These are phyloP conservation scores for Gnathonemus longibarbis DNA, from an alignment of 2,113 vertebrate genomes.

Conservation along the genomic window DNA sequence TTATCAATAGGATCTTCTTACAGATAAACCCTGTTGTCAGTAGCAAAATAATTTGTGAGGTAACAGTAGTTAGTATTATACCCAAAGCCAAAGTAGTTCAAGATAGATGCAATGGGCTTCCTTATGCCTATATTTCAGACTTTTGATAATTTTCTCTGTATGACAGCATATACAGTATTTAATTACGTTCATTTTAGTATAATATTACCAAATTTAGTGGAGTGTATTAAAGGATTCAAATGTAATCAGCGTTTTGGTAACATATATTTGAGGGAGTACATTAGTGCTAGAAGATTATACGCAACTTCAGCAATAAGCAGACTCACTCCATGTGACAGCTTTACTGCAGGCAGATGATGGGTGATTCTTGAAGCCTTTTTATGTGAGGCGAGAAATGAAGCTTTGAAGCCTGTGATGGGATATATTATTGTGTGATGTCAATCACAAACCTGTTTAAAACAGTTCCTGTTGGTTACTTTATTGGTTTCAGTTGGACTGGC, in stretches of 20 bases:
- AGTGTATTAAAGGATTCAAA: not conserved
- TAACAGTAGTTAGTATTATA: not conserved
- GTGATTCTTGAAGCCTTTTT: not conserved
- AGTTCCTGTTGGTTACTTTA: not conserved
- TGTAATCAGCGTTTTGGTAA: not conserved
- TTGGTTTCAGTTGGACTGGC: not conserved
- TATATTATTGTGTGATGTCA: not conserved
- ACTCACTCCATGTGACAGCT: not conserved
- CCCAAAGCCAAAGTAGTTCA: not conserved
- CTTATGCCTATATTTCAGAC: not conserved
- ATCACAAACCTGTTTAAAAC: not conserved
- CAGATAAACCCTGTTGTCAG: not conserved
- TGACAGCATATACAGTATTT: not conserved
- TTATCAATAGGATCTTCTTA: not conserved
- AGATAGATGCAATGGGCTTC: not conserved
- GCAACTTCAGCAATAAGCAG: not conserved
- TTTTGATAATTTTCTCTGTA: not conserved
- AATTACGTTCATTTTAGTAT: not conserved
- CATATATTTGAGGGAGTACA: not conserved
- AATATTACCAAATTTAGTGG: not conserved
- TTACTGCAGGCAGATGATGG: not conserved
- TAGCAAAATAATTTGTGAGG: not conserved
- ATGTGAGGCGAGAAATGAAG: not conserved
- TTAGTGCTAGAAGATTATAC: not conserved
- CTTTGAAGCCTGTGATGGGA: not conserved